Base-by-base conservation (phyloP, 2,888 invertebrate genomes). In the Acrobasis consociella region DNA sequence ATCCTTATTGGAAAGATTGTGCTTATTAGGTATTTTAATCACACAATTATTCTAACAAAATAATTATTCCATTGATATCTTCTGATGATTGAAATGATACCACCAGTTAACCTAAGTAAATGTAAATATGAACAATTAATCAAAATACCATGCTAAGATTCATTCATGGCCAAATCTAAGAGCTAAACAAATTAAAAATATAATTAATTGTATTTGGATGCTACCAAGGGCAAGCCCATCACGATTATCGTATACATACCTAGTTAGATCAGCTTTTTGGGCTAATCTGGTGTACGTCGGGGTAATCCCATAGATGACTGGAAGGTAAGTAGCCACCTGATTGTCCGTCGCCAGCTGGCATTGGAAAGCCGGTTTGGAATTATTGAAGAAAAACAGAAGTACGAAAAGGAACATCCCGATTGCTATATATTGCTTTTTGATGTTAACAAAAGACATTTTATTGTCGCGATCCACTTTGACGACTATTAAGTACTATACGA, bases 251-350 rank as follows among this genome's bases (percentile, higher is more conserved):
- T 87, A n/a, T n/a, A 95, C 95, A 96, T 87, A 95, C 95, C 96
- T 95, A 60, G 98, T 98, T 11, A 99, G 91, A 86, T 99, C 99
- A 10, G 99, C 99, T 86, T 98, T 98, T 88, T 99, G 99, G 39
- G 96, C 96, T 50, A 96, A 95, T 66, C 99, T 94, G 37, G 95
- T 86, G 84, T 98, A 97, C 0, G 99, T 99, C 46, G 99, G 99
- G 5, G 99, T 99, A 71, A 99, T 95, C 15, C 97, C 97, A 85
- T 97, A 99, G 71, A 99, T 97, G 46, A 93, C 95, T 42, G 97
- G 96, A 66, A 93, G 75, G 69, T 91, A 86, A 39, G 85, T 79
- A 67, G 82, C 77, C 50, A 77, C 76, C 69, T 88, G 55, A n/a
- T 9, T 17, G 13, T 38, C 88, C 65, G 81, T 75, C 67, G 79